Conservation (phyloP, 2,113 vertebrate genomes). For the Phasianus colchicus region DNA sequence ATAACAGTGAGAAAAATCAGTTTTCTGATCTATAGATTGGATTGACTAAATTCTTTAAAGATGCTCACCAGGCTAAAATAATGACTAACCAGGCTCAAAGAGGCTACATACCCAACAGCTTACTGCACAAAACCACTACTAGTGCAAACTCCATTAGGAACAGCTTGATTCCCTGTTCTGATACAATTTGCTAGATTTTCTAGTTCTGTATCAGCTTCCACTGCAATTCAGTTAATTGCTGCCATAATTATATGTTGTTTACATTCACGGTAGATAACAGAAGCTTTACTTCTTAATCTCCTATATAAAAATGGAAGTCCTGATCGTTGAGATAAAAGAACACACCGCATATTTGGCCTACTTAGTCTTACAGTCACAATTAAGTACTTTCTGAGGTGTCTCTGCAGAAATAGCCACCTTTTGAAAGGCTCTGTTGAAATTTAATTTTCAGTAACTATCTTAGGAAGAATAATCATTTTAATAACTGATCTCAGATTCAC, state of each 20-base stretch:
- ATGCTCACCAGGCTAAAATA: background rate
- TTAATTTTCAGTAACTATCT: background rate
- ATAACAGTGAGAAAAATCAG: background rate
- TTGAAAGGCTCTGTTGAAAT: background rate
- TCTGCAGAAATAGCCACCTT: background rate
- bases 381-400: background rate
- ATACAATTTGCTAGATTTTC: background rate
- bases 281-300: background rate
- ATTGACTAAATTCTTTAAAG: background rate
- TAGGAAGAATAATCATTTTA: background rate
- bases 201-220: background rate
- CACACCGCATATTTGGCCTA: background rate
- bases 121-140: background rate
- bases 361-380: background rate
- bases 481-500: background rate
- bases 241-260: background rate
- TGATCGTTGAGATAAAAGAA: background rate
- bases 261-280: background rate
- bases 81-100: background rate
- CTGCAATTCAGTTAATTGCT: background rate
- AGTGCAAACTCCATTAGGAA: background rate
- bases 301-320: background rate
- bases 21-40: background rate
- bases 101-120: background rate
- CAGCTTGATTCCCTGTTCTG: background rate